Evolutionary conservation across 2,797 vertebrate genomes (phyloP).

Genomic region (Eidolon dupreanum): DNA sequence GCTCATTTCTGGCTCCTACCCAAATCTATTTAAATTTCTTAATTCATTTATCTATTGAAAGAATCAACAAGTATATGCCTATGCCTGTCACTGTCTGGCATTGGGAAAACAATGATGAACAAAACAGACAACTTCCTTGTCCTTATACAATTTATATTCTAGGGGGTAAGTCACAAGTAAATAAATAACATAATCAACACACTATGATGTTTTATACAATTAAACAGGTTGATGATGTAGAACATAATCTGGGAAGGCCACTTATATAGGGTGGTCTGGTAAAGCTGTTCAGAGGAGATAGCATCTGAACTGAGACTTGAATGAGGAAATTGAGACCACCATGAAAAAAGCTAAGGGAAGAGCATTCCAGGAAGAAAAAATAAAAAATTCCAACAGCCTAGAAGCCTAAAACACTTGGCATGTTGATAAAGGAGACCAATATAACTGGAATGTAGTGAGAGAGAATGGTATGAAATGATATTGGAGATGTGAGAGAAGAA

Average conservation of each 20-base stretch:
- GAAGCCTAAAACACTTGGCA: neutral
- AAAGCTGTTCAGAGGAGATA: neutral
- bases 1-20: neutral
- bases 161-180: neutral
- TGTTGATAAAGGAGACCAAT: neutral
- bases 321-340: neutral
- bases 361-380: neutral
- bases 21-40: conserved; percentile 19
- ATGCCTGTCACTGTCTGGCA: neutral
- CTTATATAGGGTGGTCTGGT: neutral
- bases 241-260: neutral
- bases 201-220: neutral
- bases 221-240: neutral
- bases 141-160: neutral
- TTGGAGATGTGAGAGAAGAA: neutral
- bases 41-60: neutral
- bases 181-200: neutral
- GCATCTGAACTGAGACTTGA: neutral
- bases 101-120: neutral
- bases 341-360: neutral
- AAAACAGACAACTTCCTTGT: neutral
- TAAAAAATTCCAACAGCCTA: neutral
- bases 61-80: neutral
- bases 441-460: neutral
- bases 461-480: neutral